A percentile compares a stretch with the other conserved stretches of the same genome.
phyloP scores from a whole-genome alignment of 2,797 vertebrate species.

The Champsocephalus gunnari region DNA sequence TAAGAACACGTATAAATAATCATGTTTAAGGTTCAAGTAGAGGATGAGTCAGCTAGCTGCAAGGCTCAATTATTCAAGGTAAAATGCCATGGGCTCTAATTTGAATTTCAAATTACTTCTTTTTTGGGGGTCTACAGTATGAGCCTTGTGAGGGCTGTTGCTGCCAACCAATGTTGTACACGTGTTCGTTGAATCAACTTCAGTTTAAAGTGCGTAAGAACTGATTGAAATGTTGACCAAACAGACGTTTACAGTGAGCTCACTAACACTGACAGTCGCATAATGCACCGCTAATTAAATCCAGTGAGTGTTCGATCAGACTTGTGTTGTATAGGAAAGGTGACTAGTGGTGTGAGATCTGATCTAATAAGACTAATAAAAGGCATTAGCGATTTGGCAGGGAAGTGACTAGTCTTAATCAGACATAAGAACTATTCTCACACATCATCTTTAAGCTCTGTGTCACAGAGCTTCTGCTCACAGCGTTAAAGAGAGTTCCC shows the following conservation, averaged over 20 bases:
- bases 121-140: too few species aligned
- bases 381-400: too few species aligned
- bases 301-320: background rate
- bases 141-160: too few species aligned
- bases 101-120: too few species aligned
- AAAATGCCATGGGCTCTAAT: too few species aligned
- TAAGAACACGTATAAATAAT: too few species aligned
- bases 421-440: background rate
- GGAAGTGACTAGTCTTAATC: background rate
- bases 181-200: too few species aligned
- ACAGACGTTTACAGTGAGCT: background rate
- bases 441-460: constrained; percentile 1
- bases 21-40: too few species aligned
- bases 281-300: constrained; percentile 14
- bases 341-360: constrained; percentile 1
- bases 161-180: too few species aligned
- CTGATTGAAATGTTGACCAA: constrained; percentile 1
- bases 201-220: too few species aligned
- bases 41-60: too few species aligned
- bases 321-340: background rate
- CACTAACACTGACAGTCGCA: background rate
- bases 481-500: background rate
- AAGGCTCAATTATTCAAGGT: too few species aligned
- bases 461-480: background rate
- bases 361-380: background rate